These are phyloP conservation scores for Hydractinia symbiolongicarpus DNA, from an alignment of 30 jellyfish, hydroid and myxozoan species.

Conservation along the genomic window DNA sequence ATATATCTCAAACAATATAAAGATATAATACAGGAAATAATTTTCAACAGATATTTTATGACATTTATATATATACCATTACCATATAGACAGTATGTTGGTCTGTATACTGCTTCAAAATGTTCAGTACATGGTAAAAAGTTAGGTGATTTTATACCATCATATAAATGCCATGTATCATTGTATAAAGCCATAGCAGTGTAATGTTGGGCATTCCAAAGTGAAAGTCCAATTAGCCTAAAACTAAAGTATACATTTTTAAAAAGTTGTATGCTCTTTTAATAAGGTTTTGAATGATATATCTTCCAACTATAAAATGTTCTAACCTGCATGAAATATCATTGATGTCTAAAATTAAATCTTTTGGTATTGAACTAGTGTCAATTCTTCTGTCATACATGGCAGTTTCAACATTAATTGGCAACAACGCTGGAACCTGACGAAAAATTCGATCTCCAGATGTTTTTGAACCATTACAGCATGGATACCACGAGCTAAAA, in stretches of 20 bases:
- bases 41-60: too few species aligned
- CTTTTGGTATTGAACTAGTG: not conserved
- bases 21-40: too few species aligned
- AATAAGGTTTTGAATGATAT: too few species aligned
- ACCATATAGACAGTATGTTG: not conserved
- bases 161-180: not conserved
- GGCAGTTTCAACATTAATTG: slow-evolving; percentile 5
- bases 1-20: too few species aligned
- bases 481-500: not conserved
- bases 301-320: too few species aligned
- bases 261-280: not conserved
- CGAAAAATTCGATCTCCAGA: slow-evolving; percentile 1
- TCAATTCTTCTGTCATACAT: slow-evolving; percentile 3
- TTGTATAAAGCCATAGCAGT: not conserved
- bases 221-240: not conserved
- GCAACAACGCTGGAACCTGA: not conserved
- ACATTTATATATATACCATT: too few species aligned
- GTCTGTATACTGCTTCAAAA: not conserved
- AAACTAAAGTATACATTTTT: not conserved
- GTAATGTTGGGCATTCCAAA: not conserved
- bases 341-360: not conserved
- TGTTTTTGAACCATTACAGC: slow-evolving; percentile 12
- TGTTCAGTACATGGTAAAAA: rapidly evolving
- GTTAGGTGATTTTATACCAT: not conserved
- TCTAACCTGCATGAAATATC: not conserved